Evolutionary conservation across 2,888 invertebrate species (phyloP), one percentile per base, ranked within the genome.

Genomic region (Cremastinae sp.): DNA sequence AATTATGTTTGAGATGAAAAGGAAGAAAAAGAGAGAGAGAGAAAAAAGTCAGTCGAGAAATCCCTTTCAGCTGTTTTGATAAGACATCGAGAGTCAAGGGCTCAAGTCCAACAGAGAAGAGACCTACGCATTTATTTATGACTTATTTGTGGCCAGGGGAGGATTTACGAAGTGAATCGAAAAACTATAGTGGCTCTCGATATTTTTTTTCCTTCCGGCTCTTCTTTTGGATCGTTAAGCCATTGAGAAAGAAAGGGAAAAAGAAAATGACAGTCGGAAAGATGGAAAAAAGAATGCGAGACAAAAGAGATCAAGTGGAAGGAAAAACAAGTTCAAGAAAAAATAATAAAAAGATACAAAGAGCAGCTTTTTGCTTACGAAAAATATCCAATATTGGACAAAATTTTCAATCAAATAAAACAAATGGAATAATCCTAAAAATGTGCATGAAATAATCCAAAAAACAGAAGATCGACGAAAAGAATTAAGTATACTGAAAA

Each of bases 151-250:
- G 80, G 80, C 77, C 61, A 3, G 74, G 56, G 70, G 45, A 61
- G 75, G 82, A 87, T 85, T 85, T 86, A 85, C 79, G 83, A 82
- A 77, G 74, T 78, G 78, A 84, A 85, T 85, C 80, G 81, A 74
- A 80, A 80, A 81, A 83, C 80, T 79, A 79, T 78, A 78, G 80
- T 73, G 75, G 55, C 56, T 45, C 76, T 66, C 64, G 35, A 18
- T 47, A 28, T 65, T 58, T 53, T 45, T 58, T 14, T 62, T 56
- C 65, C 39, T 18, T n/a, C 18, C 43, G 35, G 18, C 37, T 35
- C 55, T 74, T 51, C 69, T 65, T 64, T 75, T 78, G 75, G 79
- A 78, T 80, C 68, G 74, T 70, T 58, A 71, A 56, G 74, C 68
- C 73, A 69, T 77, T 66, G 51, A 53, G 20, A 28, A 39, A 64